phyloP scores from a whole-genome alignment of 2,113 vertebrate species.

The Neogobius melanostomus region DNA sequence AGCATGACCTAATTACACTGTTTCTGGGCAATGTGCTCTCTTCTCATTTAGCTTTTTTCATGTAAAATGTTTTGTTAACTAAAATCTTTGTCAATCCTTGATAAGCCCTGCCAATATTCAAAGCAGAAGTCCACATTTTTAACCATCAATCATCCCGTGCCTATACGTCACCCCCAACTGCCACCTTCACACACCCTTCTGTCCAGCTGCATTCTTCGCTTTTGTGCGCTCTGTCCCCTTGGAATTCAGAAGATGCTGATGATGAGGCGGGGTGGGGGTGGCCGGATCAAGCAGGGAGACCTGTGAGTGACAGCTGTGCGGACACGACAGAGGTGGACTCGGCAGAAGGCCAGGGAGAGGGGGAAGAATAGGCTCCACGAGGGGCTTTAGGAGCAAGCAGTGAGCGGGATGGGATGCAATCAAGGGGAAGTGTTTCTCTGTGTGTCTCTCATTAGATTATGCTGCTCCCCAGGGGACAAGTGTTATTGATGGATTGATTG shows the following conservation, averaged over 20 bases:
- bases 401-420: slow-evolving; percentile 50
- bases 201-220: slow-evolving; percentile 58
- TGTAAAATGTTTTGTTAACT: not conserved
- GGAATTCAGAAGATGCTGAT: slow-evolving; percentile 50
- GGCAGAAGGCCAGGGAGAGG: slow-evolving; percentile 19
- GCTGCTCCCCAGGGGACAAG: slow-evolving; percentile 51
- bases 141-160: slow-evolving; percentile 4
- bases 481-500: slow-evolving; percentile 76
- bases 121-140: not conserved
- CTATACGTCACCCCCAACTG: slow-evolving; percentile 5
- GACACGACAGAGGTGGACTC: slow-evolving; percentile 15
- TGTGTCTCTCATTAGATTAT: slow-evolving; percentile 67
- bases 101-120: not conserved
- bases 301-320: slow-evolving; percentile 34
- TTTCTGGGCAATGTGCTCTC: not conserved
- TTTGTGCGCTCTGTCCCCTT: slow-evolving; percentile 56
- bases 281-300: slow-evolving; percentile 4
- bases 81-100: not conserved
- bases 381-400: slow-evolving; percentile 19
- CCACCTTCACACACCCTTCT: slow-evolving; percentile 3
- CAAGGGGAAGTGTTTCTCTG: slow-evolving; percentile 45
- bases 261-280: slow-evolving; percentile 17
- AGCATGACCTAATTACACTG: not conserved
- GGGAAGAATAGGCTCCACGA: slow-evolving; percentile 24
- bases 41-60: not conserved